Percentiles rank a stretch among this genome's conserved stretches.
Evolutionary conservation across 2,113 vertebrate species (phyloP).

Genomic region (Forbesichthys papilliferus): DNA sequence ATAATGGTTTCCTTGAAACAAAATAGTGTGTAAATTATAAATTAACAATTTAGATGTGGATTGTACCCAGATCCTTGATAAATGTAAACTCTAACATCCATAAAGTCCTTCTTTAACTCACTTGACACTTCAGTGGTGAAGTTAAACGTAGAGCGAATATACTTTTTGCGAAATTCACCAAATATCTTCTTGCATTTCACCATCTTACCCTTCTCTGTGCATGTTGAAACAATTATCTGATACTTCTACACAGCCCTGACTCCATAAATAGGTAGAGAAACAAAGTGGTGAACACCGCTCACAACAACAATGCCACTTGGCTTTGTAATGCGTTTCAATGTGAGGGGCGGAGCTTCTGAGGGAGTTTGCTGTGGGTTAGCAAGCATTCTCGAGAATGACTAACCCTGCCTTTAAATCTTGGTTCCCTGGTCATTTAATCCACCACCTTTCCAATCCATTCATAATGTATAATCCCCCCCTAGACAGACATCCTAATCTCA

Average conservation of each 20-base stretch:
- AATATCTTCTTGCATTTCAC: no score
- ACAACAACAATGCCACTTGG: no score
- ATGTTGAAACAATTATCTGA: no score
- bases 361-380: no score
- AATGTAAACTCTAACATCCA: slow-evolving; percentile 10
- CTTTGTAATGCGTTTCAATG: no score
- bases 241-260: no score
- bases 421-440: neutral
- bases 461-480: neutral
- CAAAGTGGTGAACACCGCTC: no score
- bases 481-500: neutral
- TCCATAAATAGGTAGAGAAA: no score
- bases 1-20: neutral
- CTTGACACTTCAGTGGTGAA: neutral
- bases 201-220: no score
- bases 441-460: neutral
- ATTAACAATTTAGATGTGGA: neutral
- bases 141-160: neutral
- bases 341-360: no score
- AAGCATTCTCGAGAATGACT: neutral
- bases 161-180: no score
- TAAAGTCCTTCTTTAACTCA: neutral
- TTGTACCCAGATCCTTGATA: neutral
- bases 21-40: neutral
- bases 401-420: neutral